Conservation (phyloP, 2,888 invertebrate genomes). For the Pasiphila rectangulata region DNA sequence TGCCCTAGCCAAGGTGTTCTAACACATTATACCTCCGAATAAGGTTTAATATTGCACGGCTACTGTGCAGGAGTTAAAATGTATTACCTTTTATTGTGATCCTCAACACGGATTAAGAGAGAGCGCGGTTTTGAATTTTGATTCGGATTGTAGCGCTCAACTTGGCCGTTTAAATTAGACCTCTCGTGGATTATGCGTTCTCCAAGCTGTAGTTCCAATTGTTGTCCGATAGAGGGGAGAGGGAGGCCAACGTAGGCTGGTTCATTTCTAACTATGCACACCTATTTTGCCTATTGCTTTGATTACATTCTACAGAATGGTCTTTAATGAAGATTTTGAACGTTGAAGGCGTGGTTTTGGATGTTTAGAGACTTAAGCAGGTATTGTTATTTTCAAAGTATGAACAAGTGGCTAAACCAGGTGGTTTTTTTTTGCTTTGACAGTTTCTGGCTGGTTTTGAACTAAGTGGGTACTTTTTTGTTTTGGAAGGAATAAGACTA, state of each 20-base stretch:
- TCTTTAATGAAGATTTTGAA: conserved; percentile 74
- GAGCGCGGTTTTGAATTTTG: conserved; percentile 81
- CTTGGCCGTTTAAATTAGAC: conserved; percentile 66
- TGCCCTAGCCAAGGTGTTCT: conserved; percentile 49
- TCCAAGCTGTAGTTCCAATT: conserved; percentile 49
- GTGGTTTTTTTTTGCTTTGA: conserved; percentile 4
- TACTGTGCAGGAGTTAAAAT: conserved; percentile 66
- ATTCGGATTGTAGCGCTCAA: conserved; percentile 74
- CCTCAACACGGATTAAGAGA: conserved; percentile 81
- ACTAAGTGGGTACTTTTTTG: too few relatives aligned
- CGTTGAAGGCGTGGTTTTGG: conserved; percentile 57
- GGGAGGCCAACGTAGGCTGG: conserved; percentile 49
- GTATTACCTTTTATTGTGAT: conserved; percentile 82
- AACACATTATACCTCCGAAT: conserved; percentile 45
- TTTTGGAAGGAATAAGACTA: too few relatives aligned
- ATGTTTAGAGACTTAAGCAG: conserved; percentile 56
- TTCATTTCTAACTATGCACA: conserved; percentile 66
- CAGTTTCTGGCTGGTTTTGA: too few relatives aligned
- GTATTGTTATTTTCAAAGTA: conserved; percentile 43
- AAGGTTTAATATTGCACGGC: conserved; percentile 52
- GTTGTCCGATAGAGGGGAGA: conserved; percentile 34
- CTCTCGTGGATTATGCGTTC: conserved; percentile 61
- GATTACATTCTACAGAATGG: conserved; percentile 72
- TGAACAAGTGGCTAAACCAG: too few relatives aligned
- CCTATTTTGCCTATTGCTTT: conserved; percentile 75